Evolutionary conservation across 2,888 invertebrate species (phyloP).

Genomic region (Pyrrhia umbra): DNA sequence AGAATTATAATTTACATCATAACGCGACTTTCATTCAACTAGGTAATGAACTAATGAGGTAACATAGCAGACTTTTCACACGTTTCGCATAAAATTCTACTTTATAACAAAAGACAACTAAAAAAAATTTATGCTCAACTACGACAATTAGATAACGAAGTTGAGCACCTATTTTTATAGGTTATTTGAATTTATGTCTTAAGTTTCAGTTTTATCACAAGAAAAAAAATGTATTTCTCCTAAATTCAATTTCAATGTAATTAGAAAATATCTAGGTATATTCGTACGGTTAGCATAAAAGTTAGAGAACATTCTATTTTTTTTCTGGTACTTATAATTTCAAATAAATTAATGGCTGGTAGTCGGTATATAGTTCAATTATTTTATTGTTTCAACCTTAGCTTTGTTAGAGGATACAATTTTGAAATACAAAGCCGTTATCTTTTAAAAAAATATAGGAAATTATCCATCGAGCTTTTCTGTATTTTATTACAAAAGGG

Average conservation of each 20-base stretch:
- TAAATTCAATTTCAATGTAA: background rate
- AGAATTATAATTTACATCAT: slow-evolving; percentile 79
- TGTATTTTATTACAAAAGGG: slow-evolving; percentile 11
- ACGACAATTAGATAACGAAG: too few relatives aligned
- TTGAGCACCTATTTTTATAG: too few relatives aligned
- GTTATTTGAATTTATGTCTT: slow-evolving; percentile 5
- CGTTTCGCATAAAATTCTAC: slow-evolving; percentile 19
- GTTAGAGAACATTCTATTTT: too few relatives aligned
- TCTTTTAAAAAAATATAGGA: background rate
- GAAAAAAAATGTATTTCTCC: background rate
- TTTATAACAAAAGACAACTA: slow-evolving; percentile 5
- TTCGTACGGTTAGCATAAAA: background rate
- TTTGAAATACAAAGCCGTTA: background rate
- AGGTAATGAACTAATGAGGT: slow-evolving; percentile 56
- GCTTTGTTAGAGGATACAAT: too few relatives aligned
- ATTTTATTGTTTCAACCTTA: too few relatives aligned
- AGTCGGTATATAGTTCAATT: too few relatives aligned
- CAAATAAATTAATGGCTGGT: too few relatives aligned
- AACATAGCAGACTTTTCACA: slow-evolving; percentile 48
- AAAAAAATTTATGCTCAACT: background rate
- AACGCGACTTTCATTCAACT: slow-evolving; percentile 80
- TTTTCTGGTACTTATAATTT: too few relatives aligned
- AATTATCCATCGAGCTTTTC: background rate
- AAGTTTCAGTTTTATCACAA: background rate
- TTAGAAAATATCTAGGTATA: background rate